Percentiles rank a stretch among this genome's conserved stretches.
Conservation (phyloP, 2,113 vertebrate species). For the Syngnathoides biaculeatus region DNA sequence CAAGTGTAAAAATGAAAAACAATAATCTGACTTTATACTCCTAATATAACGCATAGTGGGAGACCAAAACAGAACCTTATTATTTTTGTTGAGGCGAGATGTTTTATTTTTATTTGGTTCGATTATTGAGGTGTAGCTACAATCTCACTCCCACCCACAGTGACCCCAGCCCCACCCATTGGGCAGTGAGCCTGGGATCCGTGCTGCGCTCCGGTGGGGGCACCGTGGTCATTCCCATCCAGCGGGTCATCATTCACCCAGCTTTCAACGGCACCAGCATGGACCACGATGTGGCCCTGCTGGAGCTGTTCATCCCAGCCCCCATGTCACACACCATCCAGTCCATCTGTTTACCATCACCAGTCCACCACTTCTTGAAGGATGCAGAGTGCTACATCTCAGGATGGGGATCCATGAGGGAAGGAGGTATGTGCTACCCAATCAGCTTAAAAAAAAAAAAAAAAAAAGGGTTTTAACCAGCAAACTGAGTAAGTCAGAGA, state of each 20-base stretch:
- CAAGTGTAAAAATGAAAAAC: too few species aligned
- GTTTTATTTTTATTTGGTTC: neutral
- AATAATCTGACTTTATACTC: too few species aligned
- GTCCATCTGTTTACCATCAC: constrained; percentile 84
- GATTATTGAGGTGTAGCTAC: neutral
- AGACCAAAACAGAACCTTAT: neutral
- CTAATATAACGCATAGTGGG: too few species aligned
- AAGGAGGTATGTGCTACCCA: constrained; percentile 63
- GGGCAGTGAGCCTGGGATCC: constrained; percentile 86
- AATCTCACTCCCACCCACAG: constrained; percentile 10
- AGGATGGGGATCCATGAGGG: constrained; percentile 86
- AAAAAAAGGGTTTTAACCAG: neutral
- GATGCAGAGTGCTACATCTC: constrained; percentile 84
- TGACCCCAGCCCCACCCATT: constrained; percentile 59
- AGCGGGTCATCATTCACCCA: constrained; percentile 82
- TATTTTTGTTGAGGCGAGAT: neutral
- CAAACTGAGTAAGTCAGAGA: neutral
- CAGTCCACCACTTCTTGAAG: constrained; percentile 72
- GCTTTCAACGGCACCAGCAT: constrained; percentile 86
- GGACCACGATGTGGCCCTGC: constrained; percentile 86
- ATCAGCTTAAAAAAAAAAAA: too few species aligned
- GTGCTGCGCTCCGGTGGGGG: constrained; percentile 76
- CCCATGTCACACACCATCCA: constrained; percentile 77
- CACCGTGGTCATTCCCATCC: constrained; percentile 80
- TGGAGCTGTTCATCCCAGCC: constrained; percentile 77